Evolutionary conservation across 2,797 vertebrate genomes (phyloP).

Genomic region (Chelonia mydas): DNA sequence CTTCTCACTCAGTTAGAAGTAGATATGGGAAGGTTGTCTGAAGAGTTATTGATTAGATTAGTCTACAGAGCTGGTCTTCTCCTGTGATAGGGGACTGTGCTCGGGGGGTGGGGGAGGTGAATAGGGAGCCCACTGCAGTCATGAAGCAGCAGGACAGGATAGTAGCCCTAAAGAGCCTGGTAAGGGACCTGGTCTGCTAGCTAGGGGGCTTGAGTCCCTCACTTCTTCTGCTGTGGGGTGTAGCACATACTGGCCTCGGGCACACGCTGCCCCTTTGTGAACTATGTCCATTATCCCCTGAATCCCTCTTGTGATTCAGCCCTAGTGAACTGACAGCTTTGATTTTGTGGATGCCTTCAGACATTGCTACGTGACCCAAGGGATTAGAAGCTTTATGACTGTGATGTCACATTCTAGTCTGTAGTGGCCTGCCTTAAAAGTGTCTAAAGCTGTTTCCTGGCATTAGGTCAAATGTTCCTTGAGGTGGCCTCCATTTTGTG

Average conservation of each 20-base stretch:
- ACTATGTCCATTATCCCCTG: background rate
- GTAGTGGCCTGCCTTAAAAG: fast-evolving
- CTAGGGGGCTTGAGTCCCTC: background rate
- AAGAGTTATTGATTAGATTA: background rate
- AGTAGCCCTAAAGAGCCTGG: background rate
- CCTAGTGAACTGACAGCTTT: background rate
- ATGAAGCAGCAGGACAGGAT: fast-evolving
- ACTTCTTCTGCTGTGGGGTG: fast-evolving
- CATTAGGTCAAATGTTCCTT: background rate
- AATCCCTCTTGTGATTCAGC: background rate
- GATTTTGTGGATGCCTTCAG: background rate
- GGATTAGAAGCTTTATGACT: background rate
- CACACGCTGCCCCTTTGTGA: background rate
- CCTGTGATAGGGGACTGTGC: background rate
- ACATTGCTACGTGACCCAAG: background rate
- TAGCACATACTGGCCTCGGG: fast-evolving
- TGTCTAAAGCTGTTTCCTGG: background rate
- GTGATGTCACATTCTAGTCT: background rate
- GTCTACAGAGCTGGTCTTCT: fast-evolving
- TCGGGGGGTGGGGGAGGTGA: background rate
- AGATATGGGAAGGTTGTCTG: background rate
- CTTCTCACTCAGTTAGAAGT: background rate
- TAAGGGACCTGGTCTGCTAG: background rate
- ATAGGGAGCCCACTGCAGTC: background rate
- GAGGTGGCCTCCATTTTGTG: background rate